Base-by-base conservation (phyloP, 2,888 invertebrate genomes). In the Hyalella azteca region DNA sequence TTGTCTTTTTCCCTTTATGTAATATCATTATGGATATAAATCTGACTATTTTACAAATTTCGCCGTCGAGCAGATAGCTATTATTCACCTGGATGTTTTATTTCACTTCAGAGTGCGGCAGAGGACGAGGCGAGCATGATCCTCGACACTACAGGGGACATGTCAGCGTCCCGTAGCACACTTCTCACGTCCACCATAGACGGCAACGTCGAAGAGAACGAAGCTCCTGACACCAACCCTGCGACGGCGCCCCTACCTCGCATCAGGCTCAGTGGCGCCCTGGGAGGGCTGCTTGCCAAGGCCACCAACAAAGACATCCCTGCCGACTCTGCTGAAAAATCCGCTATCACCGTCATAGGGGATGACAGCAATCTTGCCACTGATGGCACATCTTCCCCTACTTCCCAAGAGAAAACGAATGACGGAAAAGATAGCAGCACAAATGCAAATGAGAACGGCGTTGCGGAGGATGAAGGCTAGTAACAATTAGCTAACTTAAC, bases 211-310 rank as follows among this genome's bases (percentile, higher is more conserved):
- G 82, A 82, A 36, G 75, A 82, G 36, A 36, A 73, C 5, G 75
- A 49, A 15, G 49, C 49, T 1, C 60, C 82, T 9, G 78, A 78
- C 41, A 78, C 81, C 41, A 73, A 45, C 4, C 45, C 26, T 3
- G 39, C 59, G 0, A 29, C 40, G 13, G 41, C 77, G 2, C 22
- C 80, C 19, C 73, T 77, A 36, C 79, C 78, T 32, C 82, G 81
- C 41, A 84, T 84, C 49, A 75, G 75, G 22, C 48, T 84, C 48
- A 84, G 79, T 36, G 81, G 82, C 45, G 80, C 84, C 26, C 48
- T 79, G 22, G 66, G 66, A 3, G 66, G 32, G 36, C 32, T 36
- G 29, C 11, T 66, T 39, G 36, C 66, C 39, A 66, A 66, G 66
- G 22, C 32, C 1, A 1, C 54, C 2, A 66, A 36, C 39, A 66